Percentiles rank a stretch among this genome's conserved stretches.
These are phyloP conservation scores for Zaprionus nigranus DNA, from an alignment of 1,140 invertebrate species.

Conservation along the genomic window DNA sequence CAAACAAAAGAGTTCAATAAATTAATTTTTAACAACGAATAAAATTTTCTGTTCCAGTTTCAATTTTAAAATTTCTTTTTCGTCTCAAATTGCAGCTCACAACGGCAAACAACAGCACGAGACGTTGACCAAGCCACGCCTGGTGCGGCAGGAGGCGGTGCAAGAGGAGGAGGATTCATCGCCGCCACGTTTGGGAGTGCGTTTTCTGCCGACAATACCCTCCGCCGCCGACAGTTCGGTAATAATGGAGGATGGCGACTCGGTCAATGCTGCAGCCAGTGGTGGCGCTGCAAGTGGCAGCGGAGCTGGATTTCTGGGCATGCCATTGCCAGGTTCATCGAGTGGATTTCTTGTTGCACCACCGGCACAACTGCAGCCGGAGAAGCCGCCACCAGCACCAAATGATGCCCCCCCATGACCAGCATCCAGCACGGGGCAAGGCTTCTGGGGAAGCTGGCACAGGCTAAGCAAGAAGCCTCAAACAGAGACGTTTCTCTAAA, in stretches of 20 bases:
- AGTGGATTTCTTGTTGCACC: slow-evolving; percentile 68
- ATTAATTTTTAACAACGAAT: no score
- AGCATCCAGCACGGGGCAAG: neutral
- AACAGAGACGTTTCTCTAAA: slow-evolving; percentile 60
- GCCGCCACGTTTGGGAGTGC: slow-evolving; percentile 87
- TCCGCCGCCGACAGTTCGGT: slow-evolving; percentile 92
- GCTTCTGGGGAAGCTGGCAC: slow-evolving; percentile 56
- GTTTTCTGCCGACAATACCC: slow-evolving; percentile 91
- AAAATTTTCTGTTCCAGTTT: no score
- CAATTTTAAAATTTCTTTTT: neutral
- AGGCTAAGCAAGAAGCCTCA: slow-evolving; percentile 22
- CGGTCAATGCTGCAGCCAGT: slow-evolving; percentile 43
- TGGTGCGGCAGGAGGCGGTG: slow-evolving; percentile 91
- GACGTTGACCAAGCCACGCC: slow-evolving; percentile 85
- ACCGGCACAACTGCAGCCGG: slow-evolving; percentile 50
- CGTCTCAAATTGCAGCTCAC: slow-evolving; percentile 53
- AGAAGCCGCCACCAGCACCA: slow-evolving; percentile 70
- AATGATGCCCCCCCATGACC: slow-evolving; percentile 72
- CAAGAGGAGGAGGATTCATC: slow-evolving; percentile 89
- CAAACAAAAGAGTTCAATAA: no score
- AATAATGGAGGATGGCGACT: slow-evolving; percentile 88
- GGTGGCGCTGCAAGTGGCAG: slow-evolving; percentile 1
- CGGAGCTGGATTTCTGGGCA: slow-evolving; percentile 55
- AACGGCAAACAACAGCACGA: slow-evolving; percentile 71
- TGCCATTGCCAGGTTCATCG: slow-evolving; percentile 67